Evolutionary conservation across 2,888 invertebrate genomes (phyloP).

Genomic region (Oxycera nigricornis): DNA sequence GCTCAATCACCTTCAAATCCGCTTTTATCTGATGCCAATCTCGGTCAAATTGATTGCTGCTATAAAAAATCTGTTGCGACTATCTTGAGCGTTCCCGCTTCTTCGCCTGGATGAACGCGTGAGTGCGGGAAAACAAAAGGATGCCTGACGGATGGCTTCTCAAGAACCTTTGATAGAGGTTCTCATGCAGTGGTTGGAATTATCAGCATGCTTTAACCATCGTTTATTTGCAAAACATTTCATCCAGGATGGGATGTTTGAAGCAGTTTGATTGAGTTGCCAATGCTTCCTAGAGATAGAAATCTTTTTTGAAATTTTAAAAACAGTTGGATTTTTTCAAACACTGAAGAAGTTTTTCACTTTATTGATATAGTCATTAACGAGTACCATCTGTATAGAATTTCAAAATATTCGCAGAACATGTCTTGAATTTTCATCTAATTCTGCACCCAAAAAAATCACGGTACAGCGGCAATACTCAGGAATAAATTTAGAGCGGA

Average conservation of each 20-base stretch:
- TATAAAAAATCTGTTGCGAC: conserved; percentile 46
- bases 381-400: no score
- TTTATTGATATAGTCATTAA: no score
- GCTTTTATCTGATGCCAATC: conserved; percentile 40
- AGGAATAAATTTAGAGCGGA: not conserved
- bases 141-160: conserved; percentile 6
- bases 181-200: conserved; percentile 31
- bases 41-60: conserved; percentile 45
- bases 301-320: no score
- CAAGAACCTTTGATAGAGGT: not conserved
- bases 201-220: conserved; percentile 43
- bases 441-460: no score
- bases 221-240: conserved; percentile 38
- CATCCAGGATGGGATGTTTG: not conserved
- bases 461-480: not conserved
- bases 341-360: no score
- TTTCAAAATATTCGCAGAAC: no score
- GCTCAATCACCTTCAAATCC: conserved; percentile 47
- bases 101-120: not conserved
- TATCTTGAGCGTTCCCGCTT: not conserved
- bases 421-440: no score
- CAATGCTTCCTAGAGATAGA: no score
- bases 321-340: no score
- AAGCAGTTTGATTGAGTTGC: not conserved
- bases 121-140: conserved; percentile 11